Base-by-base conservation (phyloP, 2,888 invertebrate species). In the Apodemia hepburni region DNA sequence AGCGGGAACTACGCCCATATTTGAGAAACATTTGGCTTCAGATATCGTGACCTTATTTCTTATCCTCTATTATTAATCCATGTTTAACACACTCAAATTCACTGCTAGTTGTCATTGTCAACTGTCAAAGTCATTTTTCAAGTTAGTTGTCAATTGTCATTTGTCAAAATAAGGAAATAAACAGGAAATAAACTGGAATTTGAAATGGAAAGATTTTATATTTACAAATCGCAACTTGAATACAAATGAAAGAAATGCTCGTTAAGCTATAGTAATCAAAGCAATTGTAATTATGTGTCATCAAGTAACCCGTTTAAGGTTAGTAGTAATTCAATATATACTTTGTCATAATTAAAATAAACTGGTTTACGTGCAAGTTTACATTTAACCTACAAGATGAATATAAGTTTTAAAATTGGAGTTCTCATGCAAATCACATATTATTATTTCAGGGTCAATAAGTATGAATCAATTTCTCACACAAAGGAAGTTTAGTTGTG, bases 401-500 rank as follows among this genome's bases (percentile, higher is more conserved):
- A 33, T 33, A 33, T 8, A 33, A 33, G 33, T 33, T 33, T 33
- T 33, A 33, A 33, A 33, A 33, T 33, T 33, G 33, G 33, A 8
- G 7, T 33, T 33, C 33, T 33, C 1, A 7, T 7, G 33, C 0
- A 33, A 8, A 22, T 54, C 12, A 22, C 27, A 15, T 54, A 11
- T 27, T 12, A 54, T 27, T 54, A 4, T 54, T 54, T 22, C 54
- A 54, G 54, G 27, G 54, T 54, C 54, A 54, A 54, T 54, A 54
- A 54, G 27, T 27, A 54, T 54, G 51, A 51, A 51, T 51, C 27
- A 51, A 27, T 51, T 51, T 18, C 51, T 27, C 12, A 12, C 51
- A 27, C 22, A 51, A 51, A 51, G 27, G 51, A 51, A 51, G 12
- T 51, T 51, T 51, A 51, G 22, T 57, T 61, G 57, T 38, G 27